Evolutionary conservation across 1,140 invertebrate genomes (phyloP).

Genomic region (Tyrophagus putrescentiae): DNA sequence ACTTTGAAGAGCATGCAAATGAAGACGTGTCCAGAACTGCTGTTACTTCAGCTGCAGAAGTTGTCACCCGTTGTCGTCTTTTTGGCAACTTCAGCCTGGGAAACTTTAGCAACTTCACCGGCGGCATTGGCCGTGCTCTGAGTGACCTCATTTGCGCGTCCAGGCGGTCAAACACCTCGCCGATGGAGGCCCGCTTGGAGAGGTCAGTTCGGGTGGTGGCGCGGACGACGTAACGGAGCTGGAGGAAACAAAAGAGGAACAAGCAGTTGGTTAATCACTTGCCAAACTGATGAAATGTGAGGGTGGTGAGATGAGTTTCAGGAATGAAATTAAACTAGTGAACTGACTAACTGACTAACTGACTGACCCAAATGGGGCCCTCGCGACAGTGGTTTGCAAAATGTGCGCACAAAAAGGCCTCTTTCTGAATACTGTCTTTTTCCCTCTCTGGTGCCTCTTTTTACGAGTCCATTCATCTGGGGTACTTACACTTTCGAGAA

Average conservation of each 20-base stretch:
- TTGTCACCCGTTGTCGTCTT: not conserved
- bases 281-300: not conserved
- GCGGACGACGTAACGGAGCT: constrained; percentile 18
- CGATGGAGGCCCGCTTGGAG: not conserved
- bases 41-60: not conserved
- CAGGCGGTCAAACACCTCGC: not conserved
- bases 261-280: not conserved
- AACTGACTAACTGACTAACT: not conserved
- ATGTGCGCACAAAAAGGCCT: not conserved
- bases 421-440: not conserved
- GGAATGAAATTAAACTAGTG: not conserved
- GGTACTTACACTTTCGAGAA: constrained; percentile 10
- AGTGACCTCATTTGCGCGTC: not conserved
- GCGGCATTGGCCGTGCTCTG: not conserved
- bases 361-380: constrained; percentile 6
- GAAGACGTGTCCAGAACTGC: not conserved
- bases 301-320: not conserved
- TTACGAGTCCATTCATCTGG: not conserved
- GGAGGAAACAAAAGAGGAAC: not conserved
- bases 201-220: not conserved
- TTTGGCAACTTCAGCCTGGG: not conserved
- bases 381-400: too few relatives aligned
- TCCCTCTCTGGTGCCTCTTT: not conserved
- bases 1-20: not conserved
- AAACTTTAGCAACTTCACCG: too few relatives aligned